Conservation (phyloP, 1,140 invertebrate species). For the Aporrectodea caliginosa region DNA sequence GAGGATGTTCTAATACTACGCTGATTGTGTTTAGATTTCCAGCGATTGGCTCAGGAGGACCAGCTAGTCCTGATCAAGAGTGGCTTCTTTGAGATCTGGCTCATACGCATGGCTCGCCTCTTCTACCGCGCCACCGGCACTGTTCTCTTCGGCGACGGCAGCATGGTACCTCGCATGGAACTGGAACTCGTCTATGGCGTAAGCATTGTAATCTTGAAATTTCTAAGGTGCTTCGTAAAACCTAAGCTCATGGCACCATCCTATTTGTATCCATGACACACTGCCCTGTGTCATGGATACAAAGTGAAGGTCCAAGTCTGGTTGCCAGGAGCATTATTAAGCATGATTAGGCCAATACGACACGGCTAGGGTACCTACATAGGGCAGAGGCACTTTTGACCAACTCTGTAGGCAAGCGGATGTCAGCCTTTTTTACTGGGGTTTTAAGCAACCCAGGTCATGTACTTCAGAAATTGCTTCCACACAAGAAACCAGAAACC, state of each 20-base stretch:
- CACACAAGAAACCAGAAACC: too few relatives aligned
- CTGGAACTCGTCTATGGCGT: slow-evolving; percentile 91
- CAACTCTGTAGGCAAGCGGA: too few relatives aligned
- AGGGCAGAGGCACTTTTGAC: too few relatives aligned
- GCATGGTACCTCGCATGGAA: slow-evolving; percentile 76
- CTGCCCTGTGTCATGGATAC: background rate
- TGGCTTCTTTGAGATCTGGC: slow-evolving; percentile 95
- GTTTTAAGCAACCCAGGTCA: too few relatives aligned
- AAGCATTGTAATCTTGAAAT: slow-evolving; percentile 56
- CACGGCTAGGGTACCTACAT: background rate
- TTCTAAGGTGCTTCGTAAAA: background rate
- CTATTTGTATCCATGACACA: background rate
- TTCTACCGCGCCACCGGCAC: slow-evolving; percentile 67
- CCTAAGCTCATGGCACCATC: background rate
- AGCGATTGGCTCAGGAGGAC: slow-evolving; percentile 81
- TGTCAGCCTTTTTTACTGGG: too few relatives aligned
- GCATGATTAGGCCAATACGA: background rate
- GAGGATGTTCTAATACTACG: too few relatives aligned
- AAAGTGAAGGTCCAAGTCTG: background rate
- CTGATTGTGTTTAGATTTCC: slow-evolving; percentile 75
- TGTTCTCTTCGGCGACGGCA: slow-evolving; percentile 89
- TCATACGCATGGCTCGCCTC: slow-evolving; percentile 65
- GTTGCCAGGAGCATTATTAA: background rate
- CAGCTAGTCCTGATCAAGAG: slow-evolving; percentile 91
- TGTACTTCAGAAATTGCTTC: too few relatives aligned